Percentiles rank a stretch among this genome's conserved stretches.
These are phyloP conservation scores for Pemphredon lugubris DNA, from an alignment of 2,888 invertebrate genomes.

Conservation along the genomic window DNA sequence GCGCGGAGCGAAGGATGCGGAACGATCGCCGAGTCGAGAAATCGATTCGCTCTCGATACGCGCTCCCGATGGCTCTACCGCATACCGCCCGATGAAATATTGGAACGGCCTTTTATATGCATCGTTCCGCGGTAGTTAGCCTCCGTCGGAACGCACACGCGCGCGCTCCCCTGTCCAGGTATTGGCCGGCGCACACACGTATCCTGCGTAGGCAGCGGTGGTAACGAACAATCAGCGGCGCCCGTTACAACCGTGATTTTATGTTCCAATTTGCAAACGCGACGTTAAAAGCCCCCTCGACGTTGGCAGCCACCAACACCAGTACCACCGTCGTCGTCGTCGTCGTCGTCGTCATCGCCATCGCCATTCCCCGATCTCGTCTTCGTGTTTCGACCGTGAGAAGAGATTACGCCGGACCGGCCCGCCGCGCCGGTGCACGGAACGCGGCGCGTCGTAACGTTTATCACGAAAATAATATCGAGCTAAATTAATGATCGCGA, in stretches of 20 bases:
- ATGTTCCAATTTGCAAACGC: constrained; percentile 80
- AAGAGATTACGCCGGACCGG: constrained; percentile 39
- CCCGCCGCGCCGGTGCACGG: constrained; percentile 14
- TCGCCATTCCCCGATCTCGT: constrained; percentile 13
- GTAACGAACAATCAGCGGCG: constrained; percentile 79
- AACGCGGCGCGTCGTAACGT: constrained; percentile 31
- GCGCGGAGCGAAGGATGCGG: constrained; percentile 32
- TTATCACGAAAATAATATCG: constrained; percentile 33
- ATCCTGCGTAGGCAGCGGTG: constrained; percentile 71
- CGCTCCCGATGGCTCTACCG: constrained; percentile 53
- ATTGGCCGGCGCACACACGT: constrained; percentile 52
- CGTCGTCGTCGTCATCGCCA: constrained; percentile 21
- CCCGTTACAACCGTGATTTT: constrained; percentile 77
- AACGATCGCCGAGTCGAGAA: constrained; percentile 51
- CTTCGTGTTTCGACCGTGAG: constrained; percentile 22
- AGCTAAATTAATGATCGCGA: constrained; percentile 26
- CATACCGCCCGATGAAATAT: constrained; percentile 67
- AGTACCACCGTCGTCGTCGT: constrained; percentile 24
- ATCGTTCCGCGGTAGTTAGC: constrained; percentile 64
- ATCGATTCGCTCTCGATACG: constrained; percentile 63
- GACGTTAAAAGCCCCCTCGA: constrained; percentile 64
- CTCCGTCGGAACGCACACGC: constrained; percentile 41
- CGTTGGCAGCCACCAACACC: constrained; percentile 43
- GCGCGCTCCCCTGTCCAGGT: constrained; percentile 14
- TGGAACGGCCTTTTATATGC: constrained; percentile 64